These are phyloP conservation scores for Drosophila mulleri DNA, from an alignment of 2,888 invertebrate species.

Conservation along the genomic window DNA sequence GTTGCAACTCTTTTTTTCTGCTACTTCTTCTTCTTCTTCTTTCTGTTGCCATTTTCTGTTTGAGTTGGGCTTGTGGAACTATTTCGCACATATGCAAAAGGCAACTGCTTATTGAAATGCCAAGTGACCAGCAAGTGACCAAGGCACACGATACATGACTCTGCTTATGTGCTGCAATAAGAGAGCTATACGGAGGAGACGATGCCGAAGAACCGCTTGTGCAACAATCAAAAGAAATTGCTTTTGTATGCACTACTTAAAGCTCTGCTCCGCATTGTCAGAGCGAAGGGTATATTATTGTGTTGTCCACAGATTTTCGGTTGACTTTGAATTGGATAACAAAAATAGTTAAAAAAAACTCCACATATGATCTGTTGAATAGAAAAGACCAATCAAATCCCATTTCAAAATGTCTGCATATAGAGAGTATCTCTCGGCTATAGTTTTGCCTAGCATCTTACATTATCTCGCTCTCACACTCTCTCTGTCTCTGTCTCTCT, in stretches of 20 bases:
- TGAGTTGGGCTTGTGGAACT: conserved; percentile 30
- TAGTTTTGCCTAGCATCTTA: background rate
- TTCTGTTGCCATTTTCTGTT: background rate
- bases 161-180: conserved; percentile 29
- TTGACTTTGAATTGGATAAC: background rate
- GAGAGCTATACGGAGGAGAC: conserved; percentile 17
- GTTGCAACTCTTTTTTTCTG: background rate
- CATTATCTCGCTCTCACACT: background rate
- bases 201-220: conserved; percentile 9
- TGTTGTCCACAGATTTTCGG: background rate
- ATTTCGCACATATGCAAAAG: conserved; percentile 64
- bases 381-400: background rate
- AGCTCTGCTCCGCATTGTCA: background rate
- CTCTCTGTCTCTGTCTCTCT: background rate
- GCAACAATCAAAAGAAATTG: conserved; percentile 56
- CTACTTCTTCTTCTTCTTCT: background rate
- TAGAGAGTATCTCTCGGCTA: conserved; percentile 6
- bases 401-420: background rate
- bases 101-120: conserved; percentile 69
- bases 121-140: conserved; percentile 64
- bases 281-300: background rate
- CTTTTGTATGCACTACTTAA: conserved; percentile 68
- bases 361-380: background rate
- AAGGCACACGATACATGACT: conserved; percentile 29
- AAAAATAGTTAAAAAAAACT: background rate